Base-by-base conservation (phyloP, 2,113 vertebrate species). In the Mus musculus region DNA sequence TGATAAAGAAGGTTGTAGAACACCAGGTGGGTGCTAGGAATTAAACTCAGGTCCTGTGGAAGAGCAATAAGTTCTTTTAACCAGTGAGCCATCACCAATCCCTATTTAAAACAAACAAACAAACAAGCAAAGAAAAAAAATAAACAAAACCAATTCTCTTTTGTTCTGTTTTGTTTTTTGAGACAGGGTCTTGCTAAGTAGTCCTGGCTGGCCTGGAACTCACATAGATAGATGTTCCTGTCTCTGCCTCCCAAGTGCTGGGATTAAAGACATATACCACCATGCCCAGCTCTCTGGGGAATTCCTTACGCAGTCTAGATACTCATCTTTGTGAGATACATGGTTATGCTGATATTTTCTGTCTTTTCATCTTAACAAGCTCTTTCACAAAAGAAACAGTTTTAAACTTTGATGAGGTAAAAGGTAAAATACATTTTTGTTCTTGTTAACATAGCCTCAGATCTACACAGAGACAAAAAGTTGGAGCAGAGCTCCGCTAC, bases 331-430 rank as follows among this genome's bases (percentile, higher is more conserved):
- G 78, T 89, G 94, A 63, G 36, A n/a, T 69, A 72, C 42, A 7
- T 90, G 72, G 33, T 72, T 96, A 63, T 93, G 16, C 3, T 91
- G 42, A 78, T 78, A 84, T 88, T 95, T 93, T 73, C 63, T 54
- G 1, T 76, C 36, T 92, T 87, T 95, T 82, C 42, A 96, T 76
- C 33, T 94, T 91, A 49, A 92, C 11, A 80, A 56, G 24, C 5
- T 36, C n/a, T 91, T 82, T 3, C 61, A 65, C 42, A 88, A 93
- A 93, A 95, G n/a, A 39, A 80, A 71, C 46, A 10, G 3, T 54
- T 82, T 95, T 93, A 93, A 39, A 84, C 89, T 95, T 73, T 75
- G 30, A 77, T 84, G 78, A 87, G 39, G 33, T 63, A 72, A 88
- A 95, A 87, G 36, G 33, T 63, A 72, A 88, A 95, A 75, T 49